Conservation (phyloP, 2,888 invertebrate genomes). For the Eristalinus aeneus region DNA sequence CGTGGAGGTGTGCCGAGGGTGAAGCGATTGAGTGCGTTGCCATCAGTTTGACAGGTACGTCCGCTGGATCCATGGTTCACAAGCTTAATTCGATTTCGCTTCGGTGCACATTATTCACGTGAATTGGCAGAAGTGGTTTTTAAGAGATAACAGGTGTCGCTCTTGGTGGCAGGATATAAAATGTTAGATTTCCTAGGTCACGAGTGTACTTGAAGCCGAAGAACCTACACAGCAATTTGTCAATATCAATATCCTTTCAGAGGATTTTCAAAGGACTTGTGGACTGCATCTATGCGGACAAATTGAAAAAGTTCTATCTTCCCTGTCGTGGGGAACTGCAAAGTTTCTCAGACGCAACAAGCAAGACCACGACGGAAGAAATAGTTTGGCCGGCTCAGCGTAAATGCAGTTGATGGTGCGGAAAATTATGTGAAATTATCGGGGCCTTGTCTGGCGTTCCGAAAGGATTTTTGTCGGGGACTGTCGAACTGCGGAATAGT, state of each 20-base stretch:
- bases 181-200: too few relatives aligned
- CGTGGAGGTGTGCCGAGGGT: background rate
- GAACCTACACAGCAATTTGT: too few relatives aligned
- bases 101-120: background rate
- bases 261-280: background rate
- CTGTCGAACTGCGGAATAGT: background rate
- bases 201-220: too few relatives aligned
- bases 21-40: background rate
- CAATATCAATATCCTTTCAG: too few relatives aligned
- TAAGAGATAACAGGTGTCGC: background rate
- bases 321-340: background rate
- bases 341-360: background rate
- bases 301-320: background rate
- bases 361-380: background rate
- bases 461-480: background rate
- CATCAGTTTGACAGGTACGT: background rate
- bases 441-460: background rate
- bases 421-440: background rate
- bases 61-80: too few relatives aligned
- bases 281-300: background rate
- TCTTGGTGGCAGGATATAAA: too few relatives aligned
- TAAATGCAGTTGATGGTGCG: background rate
- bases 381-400: background rate
- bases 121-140: background rate
- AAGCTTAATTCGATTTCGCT: background rate